Evolutionary conservation across 1,140 invertebrate species (phyloP), one percentile per base, ranked within the genome.

Genomic region (Holcopasites calliopsidis): DNA sequence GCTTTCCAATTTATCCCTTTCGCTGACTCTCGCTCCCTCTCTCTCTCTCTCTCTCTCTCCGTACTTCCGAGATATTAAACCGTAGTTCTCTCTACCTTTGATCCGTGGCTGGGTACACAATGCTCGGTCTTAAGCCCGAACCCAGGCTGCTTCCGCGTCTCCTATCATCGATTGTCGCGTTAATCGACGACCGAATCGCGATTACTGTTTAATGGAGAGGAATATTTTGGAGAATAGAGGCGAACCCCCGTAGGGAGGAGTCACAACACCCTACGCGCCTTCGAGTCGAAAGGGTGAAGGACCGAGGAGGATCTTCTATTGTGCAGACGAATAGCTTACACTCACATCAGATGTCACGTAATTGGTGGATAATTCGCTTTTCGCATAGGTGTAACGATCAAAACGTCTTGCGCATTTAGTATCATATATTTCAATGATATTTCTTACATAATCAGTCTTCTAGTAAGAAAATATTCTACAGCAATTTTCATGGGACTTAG

Each of bases 1-100:
- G 71, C 72, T 65, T 79, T 68, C 71, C 72, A 80, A 79, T 80
- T 80, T 80, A 79, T 79, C 77, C 77, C 64, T 75, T 75, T 76
- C 71, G 35, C 44, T 42, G 52, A 21, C 21, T 58, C n/a, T 13
- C 40, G 35, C 26, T 44, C 28, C 57, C 11, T n/a, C 26, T 23
- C 26, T 70, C 55, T 55, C 65, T 66, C 50, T 73, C 58, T 68
- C 60, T 16, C 52, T 35, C 13, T 28, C 65, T 52, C 13, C 21
- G 42, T 58, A 61, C 38, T 74, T 74, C 71, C 71, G 71, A 66
- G 50, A 74, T 74, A 74, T 74, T 74, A 74, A 74, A 74, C 50
- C 71, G 31, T 55, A 38, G 61, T 44, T 28, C 61, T 42, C 28
- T 64, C 38, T 61, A 62, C 38, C 71, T 74, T 74, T 74, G 71